These are phyloP conservation scores for Lampropteryx suffumata DNA, from an alignment of 2,888 invertebrate species.

Conservation along the genomic window DNA sequence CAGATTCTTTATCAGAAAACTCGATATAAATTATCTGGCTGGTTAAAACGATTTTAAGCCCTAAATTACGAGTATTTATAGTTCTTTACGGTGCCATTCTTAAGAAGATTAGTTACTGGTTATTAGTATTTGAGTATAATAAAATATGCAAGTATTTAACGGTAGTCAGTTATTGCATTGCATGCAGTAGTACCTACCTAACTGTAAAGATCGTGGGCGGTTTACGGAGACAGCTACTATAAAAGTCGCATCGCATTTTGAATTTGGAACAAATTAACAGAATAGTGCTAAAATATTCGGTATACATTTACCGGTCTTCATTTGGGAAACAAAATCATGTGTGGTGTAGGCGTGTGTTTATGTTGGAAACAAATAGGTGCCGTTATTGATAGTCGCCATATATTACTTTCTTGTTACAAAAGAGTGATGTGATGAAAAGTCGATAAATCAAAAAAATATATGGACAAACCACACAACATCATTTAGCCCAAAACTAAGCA, in stretches of 20 bases:
- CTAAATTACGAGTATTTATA: no score
- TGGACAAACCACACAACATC: no score
- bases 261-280: conserved; percentile 40
- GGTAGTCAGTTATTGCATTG: conserved; percentile 17
- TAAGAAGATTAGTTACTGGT: neutral
- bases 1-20: no score
- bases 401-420: no score
- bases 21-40: neutral
- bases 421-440: no score
- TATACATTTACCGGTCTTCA: conserved; percentile 17
- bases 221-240: conserved; percentile 31
- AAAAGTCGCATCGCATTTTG: conserved; percentile 27
- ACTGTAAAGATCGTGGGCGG: conserved; percentile 39
- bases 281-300: conserved; percentile 35
- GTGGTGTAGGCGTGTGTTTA: conserved; percentile 9
- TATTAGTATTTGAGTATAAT: neutral
- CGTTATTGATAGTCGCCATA: no score
- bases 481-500: no score
- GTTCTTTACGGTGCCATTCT: no score
- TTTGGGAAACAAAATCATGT: conserved; percentile 24
- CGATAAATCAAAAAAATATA: no score
- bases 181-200: conserved; percentile 16
- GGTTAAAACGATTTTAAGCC: neutral
- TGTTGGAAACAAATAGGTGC: conserved; percentile 8
- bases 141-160: conserved; percentile 16